These are phyloP conservation scores for Sebastes dallii DNA, from an alignment of 2,797 vertebrate species.

Conservation along the genomic window DNA sequence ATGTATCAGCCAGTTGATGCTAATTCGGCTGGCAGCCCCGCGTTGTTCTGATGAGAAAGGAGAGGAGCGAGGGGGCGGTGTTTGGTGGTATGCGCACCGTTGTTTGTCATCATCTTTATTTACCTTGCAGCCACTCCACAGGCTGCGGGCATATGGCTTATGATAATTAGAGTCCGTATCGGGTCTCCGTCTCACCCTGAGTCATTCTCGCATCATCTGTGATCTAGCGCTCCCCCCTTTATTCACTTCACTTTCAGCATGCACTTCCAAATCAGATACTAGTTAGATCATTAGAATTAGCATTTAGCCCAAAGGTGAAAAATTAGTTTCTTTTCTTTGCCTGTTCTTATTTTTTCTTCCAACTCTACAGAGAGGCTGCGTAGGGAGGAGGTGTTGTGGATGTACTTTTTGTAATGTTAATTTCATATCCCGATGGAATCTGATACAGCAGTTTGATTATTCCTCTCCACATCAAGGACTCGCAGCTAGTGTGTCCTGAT, in stretches of 20 bases:
- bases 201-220: constrained; percentile 45
- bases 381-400: constrained; percentile 52
- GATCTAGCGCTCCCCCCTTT: constrained; percentile 34
- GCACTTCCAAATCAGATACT: constrained; percentile 55
- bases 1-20: constrained; percentile 77
- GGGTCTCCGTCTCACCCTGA: constrained; percentile 42
- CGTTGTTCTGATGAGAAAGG: constrained; percentile 55
- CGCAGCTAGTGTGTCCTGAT: constrained; percentile 32
- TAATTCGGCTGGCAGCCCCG: constrained; percentile 66
- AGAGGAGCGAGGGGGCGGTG: constrained; percentile 54
- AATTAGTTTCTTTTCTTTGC: constrained; percentile 22
- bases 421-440: constrained; percentile 65
- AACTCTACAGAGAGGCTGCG: constrained; percentile 41
- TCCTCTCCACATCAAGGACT: constrained; percentile 53
- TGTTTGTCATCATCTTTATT: constrained; percentile 74
- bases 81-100: constrained; percentile 23
- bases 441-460: constrained; percentile 61
- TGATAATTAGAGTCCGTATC: constrained; percentile 69
- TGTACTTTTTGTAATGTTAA: constrained; percentile 74
- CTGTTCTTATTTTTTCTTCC: constrained; percentile 44
- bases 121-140: constrained; percentile 69
- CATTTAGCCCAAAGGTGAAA: constrained; percentile 63
- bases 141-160: constrained; percentile 69
- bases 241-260: constrained; percentile 45
- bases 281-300: constrained; percentile 66